Evolutionary conservation across 2,113 vertebrate species (phyloP).

Genomic region (Ammodytes marinus): DNA sequence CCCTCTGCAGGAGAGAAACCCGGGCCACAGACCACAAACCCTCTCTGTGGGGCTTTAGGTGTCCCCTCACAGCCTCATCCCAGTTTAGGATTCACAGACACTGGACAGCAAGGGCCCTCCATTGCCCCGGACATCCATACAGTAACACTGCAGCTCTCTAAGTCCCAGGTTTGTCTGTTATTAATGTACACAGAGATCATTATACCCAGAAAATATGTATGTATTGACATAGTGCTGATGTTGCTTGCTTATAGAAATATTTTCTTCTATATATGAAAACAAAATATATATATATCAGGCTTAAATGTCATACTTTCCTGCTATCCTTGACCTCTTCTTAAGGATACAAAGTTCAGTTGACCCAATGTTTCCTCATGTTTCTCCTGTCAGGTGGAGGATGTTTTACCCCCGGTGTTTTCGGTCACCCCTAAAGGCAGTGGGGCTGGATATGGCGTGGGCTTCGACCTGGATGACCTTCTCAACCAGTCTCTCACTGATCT

Average conservation of each 20-base stretch:
- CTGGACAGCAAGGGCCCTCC: constrained; percentile 78
- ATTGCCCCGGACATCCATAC: constrained; percentile 89
- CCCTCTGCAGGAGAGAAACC: constrained; percentile 66
- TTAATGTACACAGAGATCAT: neutral
- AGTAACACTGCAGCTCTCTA: constrained; percentile 94
- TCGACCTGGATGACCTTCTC: constrained; percentile 92
- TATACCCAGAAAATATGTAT: neutral
- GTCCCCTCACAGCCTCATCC: constrained; percentile 71
- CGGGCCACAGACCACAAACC: constrained; percentile 54
- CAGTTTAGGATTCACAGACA: constrained; percentile 73
- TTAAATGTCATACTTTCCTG: constrained; percentile 28
- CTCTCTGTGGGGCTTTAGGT: constrained; percentile 68
- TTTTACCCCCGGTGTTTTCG: constrained; percentile 91
- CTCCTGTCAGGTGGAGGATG: constrained; percentile 89
- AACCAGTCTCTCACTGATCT: constrained; percentile 90
- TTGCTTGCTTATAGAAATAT: neutral
- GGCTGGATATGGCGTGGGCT: constrained; percentile 92
- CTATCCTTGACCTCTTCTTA: constrained; percentile 11
- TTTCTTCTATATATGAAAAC: neutral
- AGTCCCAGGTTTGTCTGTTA: constrained; percentile 89
- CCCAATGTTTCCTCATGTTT: constrained; percentile 3
- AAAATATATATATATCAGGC: neutral
- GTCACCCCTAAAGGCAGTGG: constrained; percentile 94
- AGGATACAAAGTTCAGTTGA: constrained; percentile 29
- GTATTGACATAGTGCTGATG: neutral